Evolutionary conservation across 2,888 invertebrate species (phyloP), one percentile per base, ranked within the genome.

Genomic region (Panzeria rudis): DNA sequence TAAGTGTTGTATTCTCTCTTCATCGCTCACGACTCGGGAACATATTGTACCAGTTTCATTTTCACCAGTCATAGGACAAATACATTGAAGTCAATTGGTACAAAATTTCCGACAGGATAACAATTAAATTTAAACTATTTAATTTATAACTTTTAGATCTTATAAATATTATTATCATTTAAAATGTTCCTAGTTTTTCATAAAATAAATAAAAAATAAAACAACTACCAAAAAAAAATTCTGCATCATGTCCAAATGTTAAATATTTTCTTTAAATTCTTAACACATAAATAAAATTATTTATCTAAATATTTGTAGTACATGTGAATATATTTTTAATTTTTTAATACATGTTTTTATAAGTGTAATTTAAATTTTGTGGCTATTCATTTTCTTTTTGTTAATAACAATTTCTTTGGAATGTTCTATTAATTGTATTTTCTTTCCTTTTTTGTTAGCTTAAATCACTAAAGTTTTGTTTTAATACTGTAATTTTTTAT

Each of bases 361-460:
- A n/a, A 29, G 7, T 56, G 15, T 77, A 50, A 50, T 47, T 78
- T 78, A 50, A 44, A 66, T 41, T n/a, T 83, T 83, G 64, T 50
- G 32, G 41, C 38, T 71, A 71, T 3, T 75, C 25, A 29, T 29
- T 54, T 75, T 56, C 1, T 66, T 15, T 56, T 23, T 59, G 15
- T n/a, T 23, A 62, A 71, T 44, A 80, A 72, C 61, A 83, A 64
- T 81, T 69, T 83, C 81, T 86, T 86, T 86, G 86, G 86, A 86
- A 86, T 86, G 86, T 50, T 68, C 17, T 54, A 4, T 50, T 41
- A 13, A 41, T 38, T 54, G 8, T 32, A 11, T 47, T 62, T 23
- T 15, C n/a, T n/a, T n/a, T n/a, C n/a, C n/a, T n/a, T 23, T 44
- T 68, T 15, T 64, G 13, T 35, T 56, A 25, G 17, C 80, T 68